Base-by-base conservation (phyloP, 2,888 invertebrate species). In the Eumacrocentrus americanus region DNA sequence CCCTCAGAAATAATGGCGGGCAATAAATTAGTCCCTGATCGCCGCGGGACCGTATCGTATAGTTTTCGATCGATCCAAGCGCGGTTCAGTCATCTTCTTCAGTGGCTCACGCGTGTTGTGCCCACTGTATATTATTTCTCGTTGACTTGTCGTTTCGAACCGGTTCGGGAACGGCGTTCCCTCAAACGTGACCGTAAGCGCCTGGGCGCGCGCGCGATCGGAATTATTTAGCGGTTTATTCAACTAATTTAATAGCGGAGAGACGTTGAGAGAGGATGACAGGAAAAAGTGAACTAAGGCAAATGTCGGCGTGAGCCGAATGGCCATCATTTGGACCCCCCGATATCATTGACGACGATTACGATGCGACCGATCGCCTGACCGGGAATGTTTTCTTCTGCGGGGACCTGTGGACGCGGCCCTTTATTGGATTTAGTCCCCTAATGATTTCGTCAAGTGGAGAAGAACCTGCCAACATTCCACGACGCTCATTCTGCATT, bases 391-490 rank as follows among this genome's bases (percentile, higher is more conserved):
- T 73, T 75, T 75, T 75, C 71, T 75, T 75, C 65, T 68, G 60
- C 56, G 38, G 51, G 65, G 51, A 54, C 58, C 67, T 60, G 62
- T 58, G 65, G 66, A 65, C 62, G 66, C 61, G 64, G 46, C 66
- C 73, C 73, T 72, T 75, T 74, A 75, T 75, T 75, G 72, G 71
- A 75, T 75, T 75, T 75, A 73, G 74, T 68, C 72, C 70, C 69
- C 71, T 75, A 75, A 75, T 75, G 72, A 75, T 75, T 75, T 75
- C 72, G 73, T 75, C 72, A 73, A 73, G 68, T 67, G 64, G 59
- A 62, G 62, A 72, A 71, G 72, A 72, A 71, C 70, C 70, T 72
- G 70, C 67, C 69, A 72, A 68, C 74, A 74, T 75, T 74, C 72
- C 71, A 61, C 23, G 37, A 62, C 66, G 58, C 67, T 64, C 68